Evolutionary conservation across 2,888 invertebrate genomes (phyloP).

Genomic region (Microplitis manilae): DNA sequence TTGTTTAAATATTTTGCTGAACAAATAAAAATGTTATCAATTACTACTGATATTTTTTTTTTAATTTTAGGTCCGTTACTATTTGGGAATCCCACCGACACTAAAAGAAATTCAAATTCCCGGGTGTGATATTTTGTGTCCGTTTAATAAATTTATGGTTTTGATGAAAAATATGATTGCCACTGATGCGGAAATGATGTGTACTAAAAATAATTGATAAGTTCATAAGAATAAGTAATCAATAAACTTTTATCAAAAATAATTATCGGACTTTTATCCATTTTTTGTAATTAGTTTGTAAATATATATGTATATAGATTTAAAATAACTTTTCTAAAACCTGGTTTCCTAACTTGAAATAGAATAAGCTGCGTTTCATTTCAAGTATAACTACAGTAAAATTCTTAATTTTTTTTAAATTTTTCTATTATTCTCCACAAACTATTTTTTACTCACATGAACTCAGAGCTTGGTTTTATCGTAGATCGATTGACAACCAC

Average conservation of each 20-base stretch:
- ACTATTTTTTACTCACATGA: too few relatives aligned
- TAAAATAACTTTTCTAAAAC: too few relatives aligned
- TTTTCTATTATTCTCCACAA: too few relatives aligned
- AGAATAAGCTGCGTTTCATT: too few relatives aligned
- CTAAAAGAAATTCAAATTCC: conserved; percentile 69
- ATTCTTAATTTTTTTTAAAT: too few relatives aligned
- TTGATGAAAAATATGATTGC: conserved; percentile 65
- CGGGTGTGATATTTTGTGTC: conserved; percentile 73
- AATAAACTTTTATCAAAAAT: too few relatives aligned
- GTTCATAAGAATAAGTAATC: background rate
- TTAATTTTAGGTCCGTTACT: conserved; percentile 62
- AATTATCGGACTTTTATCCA: too few relatives aligned
- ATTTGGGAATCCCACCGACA: conserved; percentile 69
- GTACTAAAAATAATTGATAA: conserved; percentile 16
- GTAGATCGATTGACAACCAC: background rate
- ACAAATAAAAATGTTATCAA: conserved; percentile 4
- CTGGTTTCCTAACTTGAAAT: too few relatives aligned
- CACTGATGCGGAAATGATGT: conserved; percentile 35
- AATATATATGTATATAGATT: too few relatives aligned
- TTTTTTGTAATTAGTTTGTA: too few relatives aligned
- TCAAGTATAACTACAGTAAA: too few relatives aligned
- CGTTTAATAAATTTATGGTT: conserved; percentile 72
- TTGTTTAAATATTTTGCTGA: background rate
- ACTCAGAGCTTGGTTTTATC: too few relatives aligned
- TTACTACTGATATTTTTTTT: conserved; percentile 58